Percentiles rank a stretch among this genome's conserved stretches.
phyloP scores from a whole-genome alignment of 2,797 vertebrate genomes.

The Anguilla megastoma region DNA sequence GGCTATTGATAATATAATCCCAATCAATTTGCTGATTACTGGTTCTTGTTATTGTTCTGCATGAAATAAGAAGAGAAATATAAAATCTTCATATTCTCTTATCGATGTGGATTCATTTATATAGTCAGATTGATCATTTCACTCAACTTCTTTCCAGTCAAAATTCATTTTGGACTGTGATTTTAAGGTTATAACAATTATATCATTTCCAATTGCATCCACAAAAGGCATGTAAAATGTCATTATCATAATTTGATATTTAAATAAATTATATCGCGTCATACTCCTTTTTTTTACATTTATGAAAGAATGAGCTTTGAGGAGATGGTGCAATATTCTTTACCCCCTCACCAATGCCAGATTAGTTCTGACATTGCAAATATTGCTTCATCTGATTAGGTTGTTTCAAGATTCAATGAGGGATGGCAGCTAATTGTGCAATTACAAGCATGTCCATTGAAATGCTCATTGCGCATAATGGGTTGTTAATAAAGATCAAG shows the following conservation, averaged over 20 bases:
- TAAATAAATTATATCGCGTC: constrained; percentile 11
- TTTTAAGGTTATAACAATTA: constrained; percentile 16
- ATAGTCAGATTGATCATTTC: not conserved
- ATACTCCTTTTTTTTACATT: constrained; percentile 11
- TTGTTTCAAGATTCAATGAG: not conserved
- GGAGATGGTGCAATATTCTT: constrained; percentile 5
- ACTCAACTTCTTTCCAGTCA: not conserved
- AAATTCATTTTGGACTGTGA: constrained; percentile 8
- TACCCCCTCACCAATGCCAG: constrained; percentile 19
- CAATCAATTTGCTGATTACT: not conserved
- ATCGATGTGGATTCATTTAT: not conserved
- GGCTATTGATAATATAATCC: not conserved
- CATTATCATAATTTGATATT: constrained; percentile 12
- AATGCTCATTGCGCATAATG: not conserved
- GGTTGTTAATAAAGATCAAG: not conserved
- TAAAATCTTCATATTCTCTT: not conserved
- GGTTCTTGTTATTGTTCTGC: not conserved
- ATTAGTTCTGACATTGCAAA: constrained; percentile 18
- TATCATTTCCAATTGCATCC: constrained; percentile 23
- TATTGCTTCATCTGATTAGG: not conserved
- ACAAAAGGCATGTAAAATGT: not conserved
- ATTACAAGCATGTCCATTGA: not conserved
- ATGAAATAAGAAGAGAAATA: not conserved
- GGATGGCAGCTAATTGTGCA: not conserved
- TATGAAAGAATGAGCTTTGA: not conserved